These are phyloP conservation scores for Venusia cambrica DNA, from an alignment of 2,888 invertebrate genomes.

Conservation along the genomic window DNA sequence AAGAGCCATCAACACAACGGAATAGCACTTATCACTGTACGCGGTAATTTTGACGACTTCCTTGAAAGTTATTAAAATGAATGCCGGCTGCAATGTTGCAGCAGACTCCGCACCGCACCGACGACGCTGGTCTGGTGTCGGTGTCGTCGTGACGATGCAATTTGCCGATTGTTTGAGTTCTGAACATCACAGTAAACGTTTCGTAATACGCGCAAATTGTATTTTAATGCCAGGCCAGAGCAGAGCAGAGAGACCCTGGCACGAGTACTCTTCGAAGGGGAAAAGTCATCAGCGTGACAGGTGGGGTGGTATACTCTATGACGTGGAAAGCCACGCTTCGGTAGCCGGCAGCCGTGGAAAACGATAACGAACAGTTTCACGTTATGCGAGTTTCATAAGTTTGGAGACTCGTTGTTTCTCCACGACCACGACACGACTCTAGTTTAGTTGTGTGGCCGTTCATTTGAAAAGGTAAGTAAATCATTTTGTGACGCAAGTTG, in stretches of 20 bases:
- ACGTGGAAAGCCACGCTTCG: conserved; percentile 66
- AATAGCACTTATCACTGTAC: conserved; percentile 10
- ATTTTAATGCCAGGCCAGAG: too few relatives aligned
- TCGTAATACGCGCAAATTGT: conserved; percentile 33
- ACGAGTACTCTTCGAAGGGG: conserved; percentile 23
- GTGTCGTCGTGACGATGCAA: conserved; percentile 32
- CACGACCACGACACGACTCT: too few relatives aligned
- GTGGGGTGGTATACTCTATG: conserved; percentile 75
- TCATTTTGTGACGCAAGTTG: conserved; percentile 67
- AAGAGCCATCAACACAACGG: conserved; percentile 22
- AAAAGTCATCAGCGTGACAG: conserved; percentile 68
- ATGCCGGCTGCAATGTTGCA: conserved; percentile 6
- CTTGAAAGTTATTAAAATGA: conserved; percentile 27
- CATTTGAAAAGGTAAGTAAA: conserved; percentile 37
- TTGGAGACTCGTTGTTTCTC: conserved; percentile 7
- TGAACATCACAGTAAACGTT: conserved; percentile 35
- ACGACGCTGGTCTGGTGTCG: conserved; percentile 23
- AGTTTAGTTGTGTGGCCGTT: too few relatives aligned
- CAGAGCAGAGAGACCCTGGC: conserved; percentile 28
- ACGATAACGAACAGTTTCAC: conserved; percentile 51
- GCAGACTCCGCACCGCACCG: conserved; percentile 26
- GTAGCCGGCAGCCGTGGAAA: conserved; percentile 58
- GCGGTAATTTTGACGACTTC: conserved; percentile 23
- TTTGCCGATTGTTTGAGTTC: conserved; percentile 26
- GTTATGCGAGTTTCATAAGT: conserved; percentile 39